These are phyloP conservation scores for Chaetophractus vellerosus DNA, from an alignment of 2,797 vertebrate genomes.

Conservation along the genomic window DNA sequence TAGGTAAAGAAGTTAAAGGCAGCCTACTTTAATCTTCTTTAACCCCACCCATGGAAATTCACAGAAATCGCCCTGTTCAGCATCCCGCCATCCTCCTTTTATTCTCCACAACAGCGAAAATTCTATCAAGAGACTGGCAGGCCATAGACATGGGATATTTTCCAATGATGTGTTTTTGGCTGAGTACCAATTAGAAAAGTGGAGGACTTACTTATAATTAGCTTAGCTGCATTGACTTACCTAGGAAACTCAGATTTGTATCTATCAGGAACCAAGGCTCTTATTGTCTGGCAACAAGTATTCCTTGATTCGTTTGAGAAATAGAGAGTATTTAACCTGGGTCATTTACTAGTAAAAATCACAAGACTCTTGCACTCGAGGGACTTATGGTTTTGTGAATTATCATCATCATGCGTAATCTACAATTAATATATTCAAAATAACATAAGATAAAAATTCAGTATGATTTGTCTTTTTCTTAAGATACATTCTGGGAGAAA, in stretches of 20 bases:
- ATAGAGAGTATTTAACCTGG: neutral
- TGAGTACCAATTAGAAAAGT: neutral
- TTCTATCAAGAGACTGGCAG: neutral
- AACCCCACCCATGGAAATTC: too few relatives aligned
- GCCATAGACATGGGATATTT: accelerated
- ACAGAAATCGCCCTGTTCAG: neutral
- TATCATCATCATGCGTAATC: neutral
- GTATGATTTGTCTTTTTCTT: neutral
- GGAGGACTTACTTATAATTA: neutral
- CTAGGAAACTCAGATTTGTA: neutral
- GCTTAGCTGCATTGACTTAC: neutral
- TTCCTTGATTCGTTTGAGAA: neutral
- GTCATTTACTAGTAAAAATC: neutral
- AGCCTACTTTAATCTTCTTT: neutral
- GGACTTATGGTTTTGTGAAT: neutral
- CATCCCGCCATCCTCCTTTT: accelerated
- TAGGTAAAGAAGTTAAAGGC: neutral
- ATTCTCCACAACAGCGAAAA: neutral
- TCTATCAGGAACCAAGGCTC: neutral
- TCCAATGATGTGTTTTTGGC: neutral
- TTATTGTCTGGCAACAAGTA: neutral
- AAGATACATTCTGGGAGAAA: neutral
- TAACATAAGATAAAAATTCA: neutral
- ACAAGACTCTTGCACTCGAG: neutral
- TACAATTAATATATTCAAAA: neutral